A percentile compares a stretch with the other conserved stretches of the same genome.
phyloP scores from a whole-genome alignment of 2,113 vertebrate species.

The Aplodontia rufa region DNA sequence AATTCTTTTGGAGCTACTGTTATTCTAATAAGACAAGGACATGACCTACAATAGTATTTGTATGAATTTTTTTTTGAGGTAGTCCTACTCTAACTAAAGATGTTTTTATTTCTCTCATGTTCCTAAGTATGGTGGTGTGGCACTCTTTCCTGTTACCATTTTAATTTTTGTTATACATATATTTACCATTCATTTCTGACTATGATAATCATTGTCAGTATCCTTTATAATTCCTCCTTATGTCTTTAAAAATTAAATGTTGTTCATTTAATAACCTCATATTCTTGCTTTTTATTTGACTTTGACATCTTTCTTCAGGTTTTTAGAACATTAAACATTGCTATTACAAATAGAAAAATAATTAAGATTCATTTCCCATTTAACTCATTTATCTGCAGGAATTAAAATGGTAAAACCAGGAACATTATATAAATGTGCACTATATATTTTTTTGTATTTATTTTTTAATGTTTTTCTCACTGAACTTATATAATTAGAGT shows the following conservation, averaged over 20 bases:
- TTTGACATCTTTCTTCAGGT: not conserved
- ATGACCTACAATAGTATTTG: not conserved
- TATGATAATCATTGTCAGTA: not conserved
- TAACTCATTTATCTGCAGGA: not conserved
- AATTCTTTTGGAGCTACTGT: not conserved
- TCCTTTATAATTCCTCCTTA: not conserved
- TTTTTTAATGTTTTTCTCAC: not conserved
- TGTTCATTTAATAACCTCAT: not conserved
- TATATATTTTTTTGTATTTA: not conserved
- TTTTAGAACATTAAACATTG: not conserved
- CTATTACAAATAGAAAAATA: conserved; percentile 46
- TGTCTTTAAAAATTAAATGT: conserved; percentile 20
- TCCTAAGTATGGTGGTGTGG: not conserved
- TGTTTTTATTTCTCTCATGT: not conserved
- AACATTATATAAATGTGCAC: not conserved
- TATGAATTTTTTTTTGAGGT: not conserved
- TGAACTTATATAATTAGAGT: not conserved
- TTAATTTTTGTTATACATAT: not conserved
- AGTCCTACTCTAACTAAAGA: not conserved
- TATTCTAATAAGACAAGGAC: not conserved
- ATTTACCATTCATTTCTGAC: not conserved
- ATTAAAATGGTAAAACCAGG: conserved; percentile 33
- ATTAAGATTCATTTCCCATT: not conserved
- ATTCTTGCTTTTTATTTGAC: not conserved
- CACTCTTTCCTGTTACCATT: not conserved